These are phyloP conservation scores for Parnassius glacialis DNA, from an alignment of 2,888 invertebrate species.

Conservation along the genomic window DNA sequence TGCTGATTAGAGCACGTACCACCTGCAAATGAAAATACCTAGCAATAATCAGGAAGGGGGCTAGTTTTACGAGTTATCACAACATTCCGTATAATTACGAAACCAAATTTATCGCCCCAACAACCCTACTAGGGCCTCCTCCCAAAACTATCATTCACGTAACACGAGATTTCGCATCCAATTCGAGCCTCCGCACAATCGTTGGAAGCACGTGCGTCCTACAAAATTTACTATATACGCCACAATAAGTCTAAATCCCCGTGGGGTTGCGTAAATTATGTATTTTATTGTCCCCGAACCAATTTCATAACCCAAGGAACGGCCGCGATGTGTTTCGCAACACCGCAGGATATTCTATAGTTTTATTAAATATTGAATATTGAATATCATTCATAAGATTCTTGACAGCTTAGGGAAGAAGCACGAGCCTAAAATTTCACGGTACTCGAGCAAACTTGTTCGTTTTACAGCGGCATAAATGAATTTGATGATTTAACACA, in stretches of 20 bases:
- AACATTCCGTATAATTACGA: constrained; percentile 18
- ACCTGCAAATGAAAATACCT: too few species aligned
- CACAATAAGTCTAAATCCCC: constrained; percentile 38
- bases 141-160: constrained; percentile 33
- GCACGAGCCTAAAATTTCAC: too few species aligned
- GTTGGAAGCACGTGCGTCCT: constrained; percentile 43
- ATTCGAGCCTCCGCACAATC: constrained; percentile 32
- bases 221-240: constrained; percentile 40
- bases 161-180: constrained; percentile 25
- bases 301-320: constrained; percentile 43
- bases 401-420: too few species aligned
- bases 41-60: neutral
- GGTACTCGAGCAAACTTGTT: too few species aligned
- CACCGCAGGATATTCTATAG: constrained; percentile 15
- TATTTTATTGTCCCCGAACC: constrained; percentile 46
- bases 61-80: constrained; percentile 15
- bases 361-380: constrained; percentile 5
- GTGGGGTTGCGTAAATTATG: constrained; percentile 40
- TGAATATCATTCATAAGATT: neutral
- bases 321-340: constrained; percentile 19
- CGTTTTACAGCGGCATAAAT: too few species aligned
- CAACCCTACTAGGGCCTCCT: constrained; percentile 6
- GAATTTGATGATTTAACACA: too few species aligned
- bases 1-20: too few species aligned
- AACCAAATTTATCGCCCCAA: constrained; percentile 13